Evolutionary conservation across 1,140 invertebrate genomes (phyloP).

Genomic region (Papilio dardanus): DNA sequence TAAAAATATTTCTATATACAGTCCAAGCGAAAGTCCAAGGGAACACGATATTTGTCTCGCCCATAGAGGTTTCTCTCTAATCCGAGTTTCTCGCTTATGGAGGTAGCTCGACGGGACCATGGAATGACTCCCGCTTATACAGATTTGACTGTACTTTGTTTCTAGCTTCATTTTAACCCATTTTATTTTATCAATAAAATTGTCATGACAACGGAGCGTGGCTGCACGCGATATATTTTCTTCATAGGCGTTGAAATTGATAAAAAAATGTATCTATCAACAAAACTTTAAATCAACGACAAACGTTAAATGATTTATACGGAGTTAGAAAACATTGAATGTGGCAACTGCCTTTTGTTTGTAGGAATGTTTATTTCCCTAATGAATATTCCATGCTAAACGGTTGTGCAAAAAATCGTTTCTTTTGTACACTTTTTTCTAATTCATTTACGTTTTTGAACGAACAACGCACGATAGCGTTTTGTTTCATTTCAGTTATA

Average conservation of each 20-base stretch:
- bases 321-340: constrained; percentile 9
- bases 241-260: not conserved
- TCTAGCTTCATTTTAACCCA: not conserved
- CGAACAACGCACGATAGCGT: constrained; percentile 15
- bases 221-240: constrained; percentile 21
- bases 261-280: constrained; percentile 29
- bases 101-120: no score
- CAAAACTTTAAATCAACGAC: constrained; percentile 34
- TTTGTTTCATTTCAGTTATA: not conserved
- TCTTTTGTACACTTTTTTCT: constrained; percentile 8
- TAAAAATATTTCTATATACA: no score
- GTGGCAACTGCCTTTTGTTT: constrained; percentile 8
- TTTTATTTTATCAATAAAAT: not conserved
- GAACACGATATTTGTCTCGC: no score
- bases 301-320: constrained; percentile 10
- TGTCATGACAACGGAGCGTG: not conserved
- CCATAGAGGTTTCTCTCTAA: no score
- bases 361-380: constrained; percentile 23
- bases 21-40: no score
- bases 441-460: not conserved
- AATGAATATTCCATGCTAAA: constrained; percentile 28
- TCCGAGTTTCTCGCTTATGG: no score
- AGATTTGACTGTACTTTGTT: no score
- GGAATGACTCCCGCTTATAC: no score
- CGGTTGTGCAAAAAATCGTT: constrained; percentile 19